Conservation (phyloP, 2,888 invertebrate genomes). For the Noctuana brunneofusca region DNA sequence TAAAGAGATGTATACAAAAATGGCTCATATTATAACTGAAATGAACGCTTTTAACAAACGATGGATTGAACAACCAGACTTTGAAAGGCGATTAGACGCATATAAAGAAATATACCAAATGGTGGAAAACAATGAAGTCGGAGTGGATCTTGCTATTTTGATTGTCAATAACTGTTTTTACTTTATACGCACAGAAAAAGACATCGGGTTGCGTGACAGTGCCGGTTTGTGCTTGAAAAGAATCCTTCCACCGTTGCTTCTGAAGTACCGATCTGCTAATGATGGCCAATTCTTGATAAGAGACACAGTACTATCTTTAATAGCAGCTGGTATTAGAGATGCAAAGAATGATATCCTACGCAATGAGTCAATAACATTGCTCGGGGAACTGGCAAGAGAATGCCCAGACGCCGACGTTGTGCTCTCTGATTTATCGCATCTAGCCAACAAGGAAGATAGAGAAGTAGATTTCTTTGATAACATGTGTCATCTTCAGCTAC, state of each 20-base stretch:
- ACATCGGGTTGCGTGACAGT: slow-evolving; percentile 91
- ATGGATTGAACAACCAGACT: slow-evolving; percentile 97
- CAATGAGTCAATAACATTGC: slow-evolving; percentile 89
- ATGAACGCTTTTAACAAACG: slow-evolving; percentile 94
- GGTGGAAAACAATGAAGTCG: slow-evolving; percentile 76
- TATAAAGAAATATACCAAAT: slow-evolving; percentile 86
- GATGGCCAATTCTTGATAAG: slow-evolving; percentile 87
- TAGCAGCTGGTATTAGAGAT: slow-evolving; percentile 88
- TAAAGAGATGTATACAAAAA: slow-evolving; percentile 73
- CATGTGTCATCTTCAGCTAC: slow-evolving; percentile 92
- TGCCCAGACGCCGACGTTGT: slow-evolving; percentile 88
- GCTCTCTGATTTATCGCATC: slow-evolving; percentile 86
- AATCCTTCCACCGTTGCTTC: slow-evolving; percentile 85
- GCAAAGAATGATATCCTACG: slow-evolving; percentile 87
- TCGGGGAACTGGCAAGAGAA: slow-evolving; percentile 90
- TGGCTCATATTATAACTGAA: slow-evolving; percentile 82
- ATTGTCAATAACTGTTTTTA: slow-evolving; percentile 92
- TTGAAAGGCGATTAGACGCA: slow-evolving; percentile 89
- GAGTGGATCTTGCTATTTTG: slow-evolving; percentile 86
- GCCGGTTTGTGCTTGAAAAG: slow-evolving; percentile 88
- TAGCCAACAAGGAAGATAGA: slow-evolving; percentile 87
- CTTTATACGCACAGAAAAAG: slow-evolving; percentile 89
- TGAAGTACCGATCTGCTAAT: slow-evolving; percentile 75
- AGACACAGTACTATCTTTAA: slow-evolving; percentile 87
- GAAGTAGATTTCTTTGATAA: slow-evolving; percentile 98